Base-by-base conservation (phyloP, 2,797 vertebrate species). In the Pangasius krempfi region DNA sequence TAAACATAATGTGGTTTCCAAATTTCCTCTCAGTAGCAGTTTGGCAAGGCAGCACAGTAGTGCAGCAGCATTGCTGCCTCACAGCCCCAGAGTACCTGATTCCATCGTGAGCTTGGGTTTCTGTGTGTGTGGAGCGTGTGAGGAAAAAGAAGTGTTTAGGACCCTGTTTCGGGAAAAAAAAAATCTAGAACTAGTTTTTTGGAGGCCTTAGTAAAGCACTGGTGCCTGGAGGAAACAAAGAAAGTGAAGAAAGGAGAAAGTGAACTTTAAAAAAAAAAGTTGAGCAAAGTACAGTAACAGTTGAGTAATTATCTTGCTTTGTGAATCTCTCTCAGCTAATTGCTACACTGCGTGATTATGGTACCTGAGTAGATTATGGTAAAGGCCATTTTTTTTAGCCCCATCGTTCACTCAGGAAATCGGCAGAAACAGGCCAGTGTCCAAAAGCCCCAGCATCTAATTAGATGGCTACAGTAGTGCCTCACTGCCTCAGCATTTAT, bases 221-320 rank as follows among this genome's bases (percentile, higher is more conserved):
- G 25, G 30, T 20, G 18, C 16, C 16, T 79, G 20, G 20, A 20
- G 44, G 37, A 78, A 54, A 56, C 84, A 81, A 56, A 75, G 25
- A 54, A 54, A 64, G 44, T 82, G n/a, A 86, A 58, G 27, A 72
- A 81, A 85, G 0, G 44, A 60, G 44, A 79, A 27, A 44, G n/a
- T 14, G 40, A 78, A 13, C 20, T 40, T 40, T 33, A 20, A 85
- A n/a, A 68, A 87, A 40, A 62, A 60, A 33, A 81, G 52, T 33
- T 84, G 2, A 70, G 70, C 50, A 83, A 90, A 66, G 47, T 44
- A 86, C 83, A 76, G 54, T 47, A 84, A 88, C 73, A 30, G 85
- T 90, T 86, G 73, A 89, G 87, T 88, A 89, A 88, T 88, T 66
- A 12, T 83, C 60, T 62, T 70, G 68, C 56, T 33, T 84, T 89